Conservation (phyloP, 2,797 vertebrate genomes). For the Micropoecilia bifurca region DNA sequence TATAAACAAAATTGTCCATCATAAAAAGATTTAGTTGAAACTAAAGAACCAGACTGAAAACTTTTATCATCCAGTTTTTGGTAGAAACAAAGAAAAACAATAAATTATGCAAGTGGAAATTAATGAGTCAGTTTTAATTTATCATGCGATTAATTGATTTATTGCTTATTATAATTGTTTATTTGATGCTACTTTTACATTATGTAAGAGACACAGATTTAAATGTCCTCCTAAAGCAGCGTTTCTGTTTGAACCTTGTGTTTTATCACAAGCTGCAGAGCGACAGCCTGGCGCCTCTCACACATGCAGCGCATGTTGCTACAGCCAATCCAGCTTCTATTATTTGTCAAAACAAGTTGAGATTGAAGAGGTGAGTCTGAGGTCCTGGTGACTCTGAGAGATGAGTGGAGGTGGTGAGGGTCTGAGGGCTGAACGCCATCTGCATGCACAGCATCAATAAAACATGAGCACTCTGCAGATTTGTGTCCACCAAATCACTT, state of each 20-base stretch:
- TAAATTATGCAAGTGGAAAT: background rate
- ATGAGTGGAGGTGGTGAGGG: conserved; percentile 21
- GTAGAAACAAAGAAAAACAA: no score
- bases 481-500: conserved; percentile 42
- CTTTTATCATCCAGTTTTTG: no score
- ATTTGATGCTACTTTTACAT: no score
- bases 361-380: conserved; percentile 41
- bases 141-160: no score
- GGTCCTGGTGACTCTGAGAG: conserved; percentile 44
- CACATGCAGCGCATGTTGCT: background rate
- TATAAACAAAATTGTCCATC: no score
- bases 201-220: background rate
- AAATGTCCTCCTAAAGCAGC: background rate
- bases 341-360: conserved; percentile 23
- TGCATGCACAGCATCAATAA: conserved; percentile 62
- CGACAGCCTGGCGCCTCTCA: conserved; percentile 3
- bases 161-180: no score
- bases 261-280: conserved; percentile 1
- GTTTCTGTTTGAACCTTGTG: background rate
- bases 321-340: conserved; percentile 6
- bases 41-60: no score
- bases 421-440: conserved; percentile 40
- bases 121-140: no score
- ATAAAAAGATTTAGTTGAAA: no score
- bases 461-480: conserved; percentile 64